Conservation (phyloP, 1,140 invertebrate genomes). For the Zophobas atratus region DNA sequence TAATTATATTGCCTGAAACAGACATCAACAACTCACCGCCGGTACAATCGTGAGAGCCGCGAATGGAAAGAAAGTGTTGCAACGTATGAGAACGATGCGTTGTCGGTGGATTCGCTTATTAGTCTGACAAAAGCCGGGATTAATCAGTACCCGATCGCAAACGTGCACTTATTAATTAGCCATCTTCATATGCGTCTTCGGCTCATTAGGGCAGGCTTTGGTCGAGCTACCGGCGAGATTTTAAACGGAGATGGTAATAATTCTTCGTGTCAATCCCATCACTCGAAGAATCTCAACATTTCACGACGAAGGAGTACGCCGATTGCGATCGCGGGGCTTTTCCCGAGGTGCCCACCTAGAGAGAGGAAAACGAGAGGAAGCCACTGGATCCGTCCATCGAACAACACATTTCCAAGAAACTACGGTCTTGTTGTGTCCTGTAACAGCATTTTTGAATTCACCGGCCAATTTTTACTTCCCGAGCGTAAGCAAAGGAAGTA, state of each 20-base stretch:
- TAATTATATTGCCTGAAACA: constrained; percentile 52
- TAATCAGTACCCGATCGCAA: constrained; percentile 25
- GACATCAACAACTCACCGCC: constrained; percentile 48
- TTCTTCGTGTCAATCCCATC: constrained; percentile 35
- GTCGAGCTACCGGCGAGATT: constrained; percentile 13
- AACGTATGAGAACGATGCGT: constrained; percentile 45
- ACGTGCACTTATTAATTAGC: constrained; percentile 33
- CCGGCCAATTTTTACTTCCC: no score
- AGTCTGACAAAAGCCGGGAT: constrained; percentile 35
- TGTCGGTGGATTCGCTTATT: constrained; percentile 23
- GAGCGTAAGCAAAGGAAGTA: no score
- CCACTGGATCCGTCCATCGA: not conserved
- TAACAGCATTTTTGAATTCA: no score
- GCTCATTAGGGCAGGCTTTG: constrained; percentile 4
- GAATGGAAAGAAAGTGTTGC: constrained; percentile 48
- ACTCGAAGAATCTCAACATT: constrained; percentile 39
- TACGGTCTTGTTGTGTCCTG: no score
- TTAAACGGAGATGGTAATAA: constrained; percentile 27
- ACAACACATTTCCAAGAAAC: not conserved
- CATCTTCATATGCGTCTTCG: constrained; percentile 4
- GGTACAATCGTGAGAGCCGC: constrained; percentile 50
- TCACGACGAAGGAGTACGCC: constrained; percentile 21
- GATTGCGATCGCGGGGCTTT: constrained; percentile 19
- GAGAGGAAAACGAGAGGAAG: constrained; percentile 16
- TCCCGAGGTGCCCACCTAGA: constrained; percentile 10